Conservation (phyloP, 2,797 vertebrate species). For the Fistularia tabacaria region DNA sequence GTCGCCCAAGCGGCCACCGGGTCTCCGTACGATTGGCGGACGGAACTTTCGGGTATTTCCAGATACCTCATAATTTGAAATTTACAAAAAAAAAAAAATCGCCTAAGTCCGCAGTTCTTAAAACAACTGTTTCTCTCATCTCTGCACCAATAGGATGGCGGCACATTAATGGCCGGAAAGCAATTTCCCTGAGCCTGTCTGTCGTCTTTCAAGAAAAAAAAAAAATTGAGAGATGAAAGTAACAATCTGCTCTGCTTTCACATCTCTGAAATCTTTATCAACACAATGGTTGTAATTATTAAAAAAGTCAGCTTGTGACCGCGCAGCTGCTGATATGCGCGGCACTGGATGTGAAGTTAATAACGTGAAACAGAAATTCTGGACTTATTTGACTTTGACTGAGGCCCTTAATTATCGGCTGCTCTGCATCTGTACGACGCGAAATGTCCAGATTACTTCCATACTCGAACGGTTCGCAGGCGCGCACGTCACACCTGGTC, state of each 20-base stretch:
- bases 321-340: not conserved
- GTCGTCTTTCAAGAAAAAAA: slow-evolving; percentile 14
- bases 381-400: too few relatives aligned
- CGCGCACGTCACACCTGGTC: too few relatives aligned
- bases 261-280: slow-evolving; percentile 11
- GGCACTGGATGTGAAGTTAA: not conserved
- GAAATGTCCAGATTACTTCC: too few relatives aligned
- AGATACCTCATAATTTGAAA: slow-evolving; percentile 3
- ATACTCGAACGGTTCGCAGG: too few relatives aligned
- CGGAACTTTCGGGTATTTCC: slow-evolving; percentile 43
- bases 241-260: slow-evolving; percentile 7
- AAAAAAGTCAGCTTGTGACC: slow-evolving; percentile 3
- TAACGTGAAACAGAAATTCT: too few relatives aligned
- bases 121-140: slow-evolving; percentile 31
- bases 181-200: slow-evolving; percentile 33
- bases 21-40: slow-evolving; percentile 39
- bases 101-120: slow-evolving; percentile 39
- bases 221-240: slow-evolving; percentile 36
- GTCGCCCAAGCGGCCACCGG: slow-evolving; percentile 2
- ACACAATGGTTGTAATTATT: slow-evolving; percentile 3
- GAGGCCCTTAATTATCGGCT: too few relatives aligned
- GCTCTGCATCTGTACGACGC: too few relatives aligned
- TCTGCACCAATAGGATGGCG: slow-evolving; percentile 3
- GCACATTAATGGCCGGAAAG: slow-evolving; percentile 20
- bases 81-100: slow-evolving; percentile 15